Evolutionary conservation across 2,888 invertebrate genomes (phyloP).

Genomic region (Congeria kusceri): DNA sequence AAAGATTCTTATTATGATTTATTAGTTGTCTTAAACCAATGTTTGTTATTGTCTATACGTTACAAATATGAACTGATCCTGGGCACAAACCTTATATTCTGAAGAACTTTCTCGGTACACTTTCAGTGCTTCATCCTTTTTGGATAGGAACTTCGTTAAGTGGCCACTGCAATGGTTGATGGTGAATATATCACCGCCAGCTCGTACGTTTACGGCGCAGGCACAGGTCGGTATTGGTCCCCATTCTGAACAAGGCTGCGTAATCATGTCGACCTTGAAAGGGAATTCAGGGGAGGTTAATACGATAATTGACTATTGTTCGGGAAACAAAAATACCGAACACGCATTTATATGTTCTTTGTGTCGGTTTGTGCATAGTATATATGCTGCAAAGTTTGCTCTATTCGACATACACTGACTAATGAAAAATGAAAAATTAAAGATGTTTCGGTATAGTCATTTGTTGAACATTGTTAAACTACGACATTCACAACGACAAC

Average conservation of each 20-base stretch:
- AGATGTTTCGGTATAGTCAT: background rate
- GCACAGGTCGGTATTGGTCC: constrained; percentile 23
- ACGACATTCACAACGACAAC: too few relatives aligned
- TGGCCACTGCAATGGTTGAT: constrained; percentile 46
- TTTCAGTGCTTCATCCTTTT: constrained; percentile 19
- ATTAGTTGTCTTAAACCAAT: too few relatives aligned
- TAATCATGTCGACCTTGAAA: constrained; percentile 3
- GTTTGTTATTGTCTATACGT: too few relatives aligned
- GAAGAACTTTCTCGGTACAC: constrained; percentile 20
- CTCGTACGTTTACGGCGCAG: constrained; percentile 35
- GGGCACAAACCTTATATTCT: constrained; percentile 17
- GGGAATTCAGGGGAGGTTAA: background rate
- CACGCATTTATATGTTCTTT: too few relatives aligned
- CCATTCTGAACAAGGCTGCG: background rate
- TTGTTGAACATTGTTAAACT: too few relatives aligned
- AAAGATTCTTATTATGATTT: too few relatives aligned
- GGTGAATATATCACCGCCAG: constrained; percentile 42
- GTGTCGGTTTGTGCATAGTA: too few relatives aligned
- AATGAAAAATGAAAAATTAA: background rate
- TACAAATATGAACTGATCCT: too few relatives aligned
- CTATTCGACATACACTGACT: background rate
- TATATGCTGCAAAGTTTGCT: too few relatives aligned
- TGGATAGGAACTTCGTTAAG: constrained; percentile 18
- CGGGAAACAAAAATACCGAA: background rate
- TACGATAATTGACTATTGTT: too few relatives aligned